Percentiles rank a stretch among this genome's conserved stretches.
Evolutionary conservation across 2,113 vertebrate species (phyloP).

Genomic region (Tauraco erythrolophus): DNA sequence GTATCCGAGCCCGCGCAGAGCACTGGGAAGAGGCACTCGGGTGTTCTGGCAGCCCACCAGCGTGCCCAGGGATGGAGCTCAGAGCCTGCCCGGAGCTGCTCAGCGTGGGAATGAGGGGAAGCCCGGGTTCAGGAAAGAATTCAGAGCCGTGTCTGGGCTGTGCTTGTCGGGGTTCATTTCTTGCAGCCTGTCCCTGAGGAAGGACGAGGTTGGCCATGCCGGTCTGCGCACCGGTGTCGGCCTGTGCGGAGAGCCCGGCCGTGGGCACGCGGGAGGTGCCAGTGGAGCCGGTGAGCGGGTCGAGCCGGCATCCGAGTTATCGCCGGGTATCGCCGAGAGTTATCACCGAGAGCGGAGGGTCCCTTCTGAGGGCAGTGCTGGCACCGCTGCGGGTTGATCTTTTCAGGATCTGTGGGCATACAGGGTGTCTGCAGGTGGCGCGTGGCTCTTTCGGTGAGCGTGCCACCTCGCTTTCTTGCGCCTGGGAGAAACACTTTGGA

Average conservation of each 20-base stretch:
- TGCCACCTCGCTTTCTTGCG: background rate
- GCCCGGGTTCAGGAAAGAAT: background rate
- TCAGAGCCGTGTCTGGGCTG: background rate
- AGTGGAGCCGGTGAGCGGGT: background rate
- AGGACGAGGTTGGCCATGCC: background rate
- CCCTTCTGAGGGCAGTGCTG: background rate
- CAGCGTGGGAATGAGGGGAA: fast-evolving
- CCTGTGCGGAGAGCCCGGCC: background rate
- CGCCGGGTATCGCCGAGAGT: too few species aligned
- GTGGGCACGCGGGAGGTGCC: fast-evolving
- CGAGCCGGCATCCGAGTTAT: too few species aligned
- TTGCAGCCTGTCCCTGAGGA: background rate
- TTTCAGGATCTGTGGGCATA: background rate
- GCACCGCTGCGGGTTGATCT: too few species aligned
- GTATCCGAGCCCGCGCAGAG: background rate
- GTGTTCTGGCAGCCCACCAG: too few species aligned
- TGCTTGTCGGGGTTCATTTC: fast-evolving
- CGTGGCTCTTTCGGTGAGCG: fast-evolving
- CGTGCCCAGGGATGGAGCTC: too few species aligned
- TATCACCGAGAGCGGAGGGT: background rate
- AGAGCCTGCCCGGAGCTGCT: background rate
- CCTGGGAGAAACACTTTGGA: fast-evolving
- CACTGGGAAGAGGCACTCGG: background rate
- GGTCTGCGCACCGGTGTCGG: background rate
- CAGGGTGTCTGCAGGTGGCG: background rate